These are phyloP conservation scores for Arbacia lixula DNA, from an alignment of 53 echinoderm and acorn worm genomes.

Conservation along the genomic window DNA sequence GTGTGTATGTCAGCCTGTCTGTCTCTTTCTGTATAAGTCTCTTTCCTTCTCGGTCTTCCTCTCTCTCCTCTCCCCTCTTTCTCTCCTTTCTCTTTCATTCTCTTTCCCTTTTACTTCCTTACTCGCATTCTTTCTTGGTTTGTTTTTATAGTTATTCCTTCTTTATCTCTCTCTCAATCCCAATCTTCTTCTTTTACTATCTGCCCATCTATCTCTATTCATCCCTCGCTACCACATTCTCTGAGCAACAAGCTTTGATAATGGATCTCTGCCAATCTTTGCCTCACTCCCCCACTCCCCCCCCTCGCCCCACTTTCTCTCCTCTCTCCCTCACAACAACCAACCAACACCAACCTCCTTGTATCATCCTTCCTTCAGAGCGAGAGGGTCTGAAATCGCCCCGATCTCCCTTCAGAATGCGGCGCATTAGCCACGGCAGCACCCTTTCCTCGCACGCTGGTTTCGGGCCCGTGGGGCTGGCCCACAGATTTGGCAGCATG, in stretches of 20 bases:
- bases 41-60: too few species aligned
- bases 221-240: not conserved
- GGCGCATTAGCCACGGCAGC: constrained; percentile 93
- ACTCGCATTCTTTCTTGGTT: too few species aligned
- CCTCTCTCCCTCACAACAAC: not conserved
- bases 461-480: constrained; percentile 79
- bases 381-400: constrained; percentile 71
- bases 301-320: not conserved
- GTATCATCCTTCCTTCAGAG: constrained; percentile 18
- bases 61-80: too few species aligned
- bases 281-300: not conserved
- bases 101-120: too few species aligned
- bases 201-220: not conserved
- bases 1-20: too few species aligned
- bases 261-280: not conserved
- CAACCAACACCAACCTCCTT: not conserved
- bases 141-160: too few species aligned
- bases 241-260: not conserved
- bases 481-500: constrained; percentile 93
- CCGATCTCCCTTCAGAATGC: constrained; percentile 75
- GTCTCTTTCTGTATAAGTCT: too few species aligned
- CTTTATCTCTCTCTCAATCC: too few species aligned
- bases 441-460: constrained; percentile 70
- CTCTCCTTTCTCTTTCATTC: too few species aligned
- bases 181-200: not conserved